phyloP scores from a whole-genome alignment of 2,888 invertebrate genomes.

The Fragum sueziense region DNA sequence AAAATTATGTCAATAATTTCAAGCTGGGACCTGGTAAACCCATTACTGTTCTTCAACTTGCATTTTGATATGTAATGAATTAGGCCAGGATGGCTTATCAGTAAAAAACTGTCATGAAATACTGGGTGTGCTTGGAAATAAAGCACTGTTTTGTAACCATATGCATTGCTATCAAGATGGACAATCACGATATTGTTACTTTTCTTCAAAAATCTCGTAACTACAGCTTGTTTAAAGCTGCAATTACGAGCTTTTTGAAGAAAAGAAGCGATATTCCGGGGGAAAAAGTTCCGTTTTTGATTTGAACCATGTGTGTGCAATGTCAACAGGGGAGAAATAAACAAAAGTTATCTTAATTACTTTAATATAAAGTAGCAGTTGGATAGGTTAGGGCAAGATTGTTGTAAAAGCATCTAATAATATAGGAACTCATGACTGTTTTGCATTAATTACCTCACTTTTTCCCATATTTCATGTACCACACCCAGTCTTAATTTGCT shows the following conservation, averaged over 20 bases:
- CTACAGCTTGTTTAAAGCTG: too few relatives aligned
- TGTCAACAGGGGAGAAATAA: constrained; percentile 21
- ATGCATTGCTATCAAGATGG: constrained; percentile 6
- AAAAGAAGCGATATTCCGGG: too few relatives aligned
- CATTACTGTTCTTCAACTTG: constrained; percentile 18
- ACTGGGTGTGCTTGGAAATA: constrained; percentile 10
- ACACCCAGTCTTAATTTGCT: background rate
- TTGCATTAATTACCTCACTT: too few relatives aligned
- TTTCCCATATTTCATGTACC: background rate
- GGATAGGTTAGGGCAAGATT: too few relatives aligned
- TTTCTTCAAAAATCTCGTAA: too few relatives aligned
- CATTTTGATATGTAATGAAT: constrained; percentile 18
- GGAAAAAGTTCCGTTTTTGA: constrained; percentile 1
- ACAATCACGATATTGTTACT: constrained; percentile 1
- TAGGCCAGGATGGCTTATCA: constrained; percentile 14
- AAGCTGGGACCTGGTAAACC: constrained; percentile 10
- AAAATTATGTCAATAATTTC: background rate
- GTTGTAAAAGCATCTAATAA: too few relatives aligned
- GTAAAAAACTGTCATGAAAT: constrained; percentile 4
- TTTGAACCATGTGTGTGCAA: constrained; percentile 11
- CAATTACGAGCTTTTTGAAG: too few relatives aligned
- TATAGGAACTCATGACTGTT: too few relatives aligned
- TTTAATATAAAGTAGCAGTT: background rate
- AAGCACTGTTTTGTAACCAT: constrained; percentile 2
- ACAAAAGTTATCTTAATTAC: constrained; percentile 19